Evolutionary conservation across 2,113 vertebrate species (phyloP), one percentile per base, ranked within the genome.

Genomic region (Myanophis thanlyinensis): DNA sequence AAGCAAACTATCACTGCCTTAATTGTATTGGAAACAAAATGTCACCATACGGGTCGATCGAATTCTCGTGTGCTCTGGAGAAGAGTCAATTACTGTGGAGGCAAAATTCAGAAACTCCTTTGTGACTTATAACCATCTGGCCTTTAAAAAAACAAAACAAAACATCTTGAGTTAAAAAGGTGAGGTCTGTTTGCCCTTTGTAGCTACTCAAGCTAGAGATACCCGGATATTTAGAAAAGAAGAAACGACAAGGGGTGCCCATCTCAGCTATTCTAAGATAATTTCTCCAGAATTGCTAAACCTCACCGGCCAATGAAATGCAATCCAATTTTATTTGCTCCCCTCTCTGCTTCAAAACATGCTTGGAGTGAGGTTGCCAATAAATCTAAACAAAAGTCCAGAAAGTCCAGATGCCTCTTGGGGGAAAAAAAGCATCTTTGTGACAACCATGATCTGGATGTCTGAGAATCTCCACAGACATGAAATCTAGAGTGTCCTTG

Each of bases 11-110:
- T 91, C 53, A 93, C 88, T 5, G 27, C 59, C 93, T 89, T 95
- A 95, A 92, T 92, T 88, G 11, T 20, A 10, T 91, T 93, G 54
- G 62, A 35, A 88, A 49, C 6, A 89, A 87, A 67, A 46, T 92
- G 96, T 94, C 53, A 88, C 40, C 25, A 35, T 95, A 94, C 90
- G 12, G 23, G 48, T 13, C 52, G 87, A 89, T 93, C 89, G 93
- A 91, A 95, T 88, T 94, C 49, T 40, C 87, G 54, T 27, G 40
- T 3, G 51, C 9, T 1, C 48, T 4, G 6, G 27, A 73, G 47
- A 62, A 49, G 90, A 27, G 56, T 30, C 59, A 93, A 89, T 0
- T n/a, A 27, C 23, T 95, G 95, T 62, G 87, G 46, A 91, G 92
- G 90, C 18, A 12, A 22, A 93, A 91, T 52, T 73, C 27, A 49